Percentiles rank a stretch among this genome's conserved stretches.
Evolutionary conservation across 2,888 invertebrate genomes (phyloP).

Genomic region (Epinotia ramella): DNA sequence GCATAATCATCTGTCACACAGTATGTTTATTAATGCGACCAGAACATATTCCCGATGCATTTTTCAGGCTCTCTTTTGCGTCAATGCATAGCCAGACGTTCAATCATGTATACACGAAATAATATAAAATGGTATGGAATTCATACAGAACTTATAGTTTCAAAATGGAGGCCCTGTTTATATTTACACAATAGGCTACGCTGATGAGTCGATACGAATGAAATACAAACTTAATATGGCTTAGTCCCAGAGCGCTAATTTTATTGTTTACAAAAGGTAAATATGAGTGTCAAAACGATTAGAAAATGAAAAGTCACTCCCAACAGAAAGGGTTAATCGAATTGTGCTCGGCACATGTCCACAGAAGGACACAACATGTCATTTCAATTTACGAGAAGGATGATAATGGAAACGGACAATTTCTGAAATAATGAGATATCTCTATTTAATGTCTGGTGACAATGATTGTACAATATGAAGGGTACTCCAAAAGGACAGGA

Average conservation of each 20-base stretch:
- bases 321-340: slow-evolving; percentile 57
- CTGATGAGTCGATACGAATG: background rate
- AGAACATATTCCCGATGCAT: no score
- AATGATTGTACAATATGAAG: slow-evolving; percentile 35
- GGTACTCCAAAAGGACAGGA: no score
- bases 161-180: background rate
- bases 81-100: background rate
- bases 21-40: no score
- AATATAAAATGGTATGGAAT: background rate
- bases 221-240: background rate
- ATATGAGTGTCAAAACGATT: slow-evolving; percentile 25
- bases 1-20: no score
- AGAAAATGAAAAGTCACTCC: slow-evolving; percentile 47
- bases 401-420: slow-evolving; percentile 58
- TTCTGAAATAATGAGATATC: slow-evolving; percentile 59
- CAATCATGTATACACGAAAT: background rate
- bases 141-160: background rate
- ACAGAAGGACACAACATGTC: slow-evolving; percentile 55
- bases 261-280: slow-evolving; percentile 29
- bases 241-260: background rate
- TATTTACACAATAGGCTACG: background rate
- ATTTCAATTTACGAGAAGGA: slow-evolving; percentile 57
- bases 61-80: background rate
- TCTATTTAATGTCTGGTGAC: slow-evolving; percentile 65
- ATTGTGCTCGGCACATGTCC: slow-evolving; percentile 55